Base-by-base conservation (phyloP, 2,888 invertebrate species). In the Lycophotia porphyrea region DNA sequence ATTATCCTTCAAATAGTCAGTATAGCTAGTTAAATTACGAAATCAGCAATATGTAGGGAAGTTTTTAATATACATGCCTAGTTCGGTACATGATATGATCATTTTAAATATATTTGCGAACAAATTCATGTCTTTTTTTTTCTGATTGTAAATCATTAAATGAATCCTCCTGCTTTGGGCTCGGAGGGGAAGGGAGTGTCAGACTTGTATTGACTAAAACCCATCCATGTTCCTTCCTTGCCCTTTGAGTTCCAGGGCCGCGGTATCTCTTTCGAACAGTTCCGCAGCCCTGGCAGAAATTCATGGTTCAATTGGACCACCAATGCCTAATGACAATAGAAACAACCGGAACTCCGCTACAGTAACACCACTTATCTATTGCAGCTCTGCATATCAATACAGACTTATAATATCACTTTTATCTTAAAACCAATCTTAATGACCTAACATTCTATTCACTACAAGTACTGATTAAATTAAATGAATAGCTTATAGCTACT, bases 401-500 rank as follows among this genome's bases (percentile, higher is more conserved):
- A 34, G 15, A 55, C 70, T 39, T 64, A n/a, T 67, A 52, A 34
- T 65, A 68, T 71, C 71, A 74, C 31, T 71, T 34, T 65, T 75
- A 84, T 84, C 82, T 49, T 4, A 67, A 27, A 9, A 71, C 44
- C 27, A 34, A 84, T 81, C 81, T 60, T 66, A 74, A 68, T 69
- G 47, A 71, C 49, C 44, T 44, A 39, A 24, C 55, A 74, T 74
- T 70, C 34, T 71, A 52, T 67, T 24, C 63, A 58, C 55, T 58
- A 66, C 61, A 70, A 27, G 55, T 69, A 58, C 34, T 63, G 63
- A 81, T 75, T 58, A 60, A 70, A 72, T 73, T 65, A 18, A 84
- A 55, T 58, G 61, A 69, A 82, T 85, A 85, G 42, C n/a, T 60
- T 61, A 55, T 55, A 68, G 58, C 69, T 63, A 77, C 86, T 84